phyloP scores from a whole-genome alignment of 2,888 invertebrate genomes.

The Herminia tarsipennalis region DNA sequence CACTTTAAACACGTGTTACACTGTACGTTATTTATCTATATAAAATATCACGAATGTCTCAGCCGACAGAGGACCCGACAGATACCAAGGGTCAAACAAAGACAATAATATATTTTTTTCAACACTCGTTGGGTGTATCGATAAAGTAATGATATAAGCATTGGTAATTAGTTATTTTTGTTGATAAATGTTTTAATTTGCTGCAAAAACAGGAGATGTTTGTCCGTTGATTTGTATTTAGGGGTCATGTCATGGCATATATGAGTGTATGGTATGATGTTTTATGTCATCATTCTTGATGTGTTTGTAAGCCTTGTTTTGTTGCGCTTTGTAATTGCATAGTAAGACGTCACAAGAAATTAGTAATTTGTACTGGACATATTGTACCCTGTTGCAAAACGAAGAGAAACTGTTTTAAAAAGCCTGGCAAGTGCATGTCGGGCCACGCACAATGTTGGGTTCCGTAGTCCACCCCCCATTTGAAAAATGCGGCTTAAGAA shows the following conservation, averaged over 20 bases:
- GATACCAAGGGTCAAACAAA: slow-evolving; percentile 28
- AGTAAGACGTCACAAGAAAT: too few species aligned
- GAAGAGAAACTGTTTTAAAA: too few species aligned
- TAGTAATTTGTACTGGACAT: too few species aligned
- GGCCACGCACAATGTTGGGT: too few species aligned
- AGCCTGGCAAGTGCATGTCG: too few species aligned
- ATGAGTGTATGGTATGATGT: background rate
- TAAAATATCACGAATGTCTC: slow-evolving; percentile 3
- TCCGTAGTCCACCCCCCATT: too few species aligned
- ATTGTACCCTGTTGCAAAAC: too few species aligned
- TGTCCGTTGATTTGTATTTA: slow-evolving; percentile 25
- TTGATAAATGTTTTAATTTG: slow-evolving; percentile 23
- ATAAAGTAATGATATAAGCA: slow-evolving; percentile 34
- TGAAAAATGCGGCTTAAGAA: too few species aligned
- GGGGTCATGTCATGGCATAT: slow-evolving; percentile 19
- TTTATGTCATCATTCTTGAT: background rate
- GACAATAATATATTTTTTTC: slow-evolving; percentile 21
- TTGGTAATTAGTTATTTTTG: slow-evolving; percentile 38
- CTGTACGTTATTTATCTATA: background rate
- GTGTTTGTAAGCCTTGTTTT: background rate
- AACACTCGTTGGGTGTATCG: slow-evolving; percentile 35
- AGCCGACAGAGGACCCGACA: slow-evolving; percentile 1
- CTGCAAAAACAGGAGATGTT: slow-evolving; percentile 29
- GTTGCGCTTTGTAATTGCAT: background rate
- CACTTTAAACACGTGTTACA: background rate